Evolutionary conservation across 2,888 invertebrate species (phyloP).

Genomic region (Myopa tessellatipennis): DNA sequence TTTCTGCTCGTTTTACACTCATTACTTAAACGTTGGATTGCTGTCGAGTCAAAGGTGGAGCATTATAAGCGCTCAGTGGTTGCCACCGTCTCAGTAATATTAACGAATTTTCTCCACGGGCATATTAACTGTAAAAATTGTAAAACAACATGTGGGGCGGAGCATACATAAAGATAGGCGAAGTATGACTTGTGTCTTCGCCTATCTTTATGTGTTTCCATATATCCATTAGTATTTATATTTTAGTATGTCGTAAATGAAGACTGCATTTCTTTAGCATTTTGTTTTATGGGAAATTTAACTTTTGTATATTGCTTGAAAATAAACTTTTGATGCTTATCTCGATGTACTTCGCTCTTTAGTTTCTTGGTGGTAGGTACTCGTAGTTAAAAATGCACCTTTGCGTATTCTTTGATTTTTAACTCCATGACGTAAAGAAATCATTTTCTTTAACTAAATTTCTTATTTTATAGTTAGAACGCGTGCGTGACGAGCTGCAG

Average conservation of each 20-base stretch:
- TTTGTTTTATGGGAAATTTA: slow-evolving; percentile 14
- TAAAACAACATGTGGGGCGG: too few relatives aligned
- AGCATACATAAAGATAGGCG: not conserved
- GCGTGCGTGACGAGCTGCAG: slow-evolving; percentile 55
- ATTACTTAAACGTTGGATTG: slow-evolving; percentile 42
- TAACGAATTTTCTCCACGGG: not conserved
- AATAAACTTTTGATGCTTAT: slow-evolving; percentile 7
- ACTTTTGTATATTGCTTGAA: slow-evolving; percentile 14
- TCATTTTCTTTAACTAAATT: not conserved
- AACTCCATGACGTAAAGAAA: not conserved
- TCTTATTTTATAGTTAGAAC: slow-evolving; percentile 46
- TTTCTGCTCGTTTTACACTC: slow-evolving; percentile 32
- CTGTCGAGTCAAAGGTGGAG: not conserved
- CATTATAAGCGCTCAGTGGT: slow-evolving; percentile 3
- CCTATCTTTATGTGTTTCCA: not conserved
- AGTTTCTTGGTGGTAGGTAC: not conserved
- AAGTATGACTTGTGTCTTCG: not conserved
- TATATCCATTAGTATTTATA: slow-evolving; percentile 11
- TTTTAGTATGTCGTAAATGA: not conserved
- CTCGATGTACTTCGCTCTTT: not conserved
- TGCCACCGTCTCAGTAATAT: not conserved
- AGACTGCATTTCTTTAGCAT: not conserved
- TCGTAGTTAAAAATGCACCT: not conserved
- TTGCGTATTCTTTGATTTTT: not conserved
- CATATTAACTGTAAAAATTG: too few relatives aligned